phyloP scores from a whole-genome alignment of 1,140 invertebrate genomes.

The Aleiodes sp. region DNA sequence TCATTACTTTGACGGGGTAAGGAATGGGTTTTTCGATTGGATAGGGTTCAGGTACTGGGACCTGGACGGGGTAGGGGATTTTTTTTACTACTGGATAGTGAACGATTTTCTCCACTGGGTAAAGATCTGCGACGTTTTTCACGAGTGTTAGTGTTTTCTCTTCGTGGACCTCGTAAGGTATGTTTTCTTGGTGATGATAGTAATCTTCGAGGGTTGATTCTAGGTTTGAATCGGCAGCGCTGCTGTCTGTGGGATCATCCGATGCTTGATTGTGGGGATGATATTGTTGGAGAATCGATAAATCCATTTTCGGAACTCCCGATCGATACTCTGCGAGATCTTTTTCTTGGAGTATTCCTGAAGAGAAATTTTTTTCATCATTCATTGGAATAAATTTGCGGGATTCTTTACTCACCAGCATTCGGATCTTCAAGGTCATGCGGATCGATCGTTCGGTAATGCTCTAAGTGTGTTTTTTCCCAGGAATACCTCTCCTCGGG shows the following conservation, averaged over 20 bases:
- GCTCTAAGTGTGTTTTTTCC: constrained; percentile 21
- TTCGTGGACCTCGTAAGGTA: constrained; percentile 54
- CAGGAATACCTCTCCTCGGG: constrained; percentile 25
- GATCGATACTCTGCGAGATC: constrained; percentile 20
- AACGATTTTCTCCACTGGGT: constrained; percentile 60
- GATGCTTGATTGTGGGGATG: neutral
- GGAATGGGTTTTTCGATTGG: constrained; percentile 58
- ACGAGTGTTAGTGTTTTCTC: constrained; percentile 65
- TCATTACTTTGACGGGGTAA: constrained; percentile 55
- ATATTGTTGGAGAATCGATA: constrained; percentile 18
- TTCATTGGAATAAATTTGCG: too few relatives aligned
- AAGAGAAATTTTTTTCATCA: neutral
- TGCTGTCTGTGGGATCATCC: constrained; percentile 24
- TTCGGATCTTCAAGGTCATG: constrained; percentile 28
- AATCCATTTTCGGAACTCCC: constrained; percentile 29
- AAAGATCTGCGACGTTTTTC: constrained; percentile 60
- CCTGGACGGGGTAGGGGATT: constrained; percentile 64
- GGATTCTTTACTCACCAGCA: constrained; percentile 31
- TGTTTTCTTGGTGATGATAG: constrained; percentile 35
- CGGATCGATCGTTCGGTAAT: constrained; percentile 34
- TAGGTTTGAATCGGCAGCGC: neutral
- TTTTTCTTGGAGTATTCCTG: constrained; percentile 30
- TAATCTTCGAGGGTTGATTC: constrained; percentile 30
- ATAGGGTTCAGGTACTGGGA: constrained; percentile 72
- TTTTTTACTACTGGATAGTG: constrained; percentile 60